These are phyloP conservation scores for Hybos culiciformis DNA, from an alignment of 2,888 invertebrate species.

Conservation along the genomic window DNA sequence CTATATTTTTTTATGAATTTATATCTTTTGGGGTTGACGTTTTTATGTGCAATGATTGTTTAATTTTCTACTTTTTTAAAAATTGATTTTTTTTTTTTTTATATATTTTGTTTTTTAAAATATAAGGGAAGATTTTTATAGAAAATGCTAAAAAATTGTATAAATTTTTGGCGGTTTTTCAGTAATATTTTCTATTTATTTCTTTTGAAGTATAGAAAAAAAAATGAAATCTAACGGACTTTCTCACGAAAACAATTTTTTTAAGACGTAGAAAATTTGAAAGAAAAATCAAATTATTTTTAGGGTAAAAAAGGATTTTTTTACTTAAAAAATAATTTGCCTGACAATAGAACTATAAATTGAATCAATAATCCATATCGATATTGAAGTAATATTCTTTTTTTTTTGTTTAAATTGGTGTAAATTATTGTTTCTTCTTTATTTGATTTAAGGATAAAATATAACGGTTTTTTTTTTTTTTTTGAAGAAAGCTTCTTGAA, in stretches of 20 bases:
- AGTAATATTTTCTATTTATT: background rate
- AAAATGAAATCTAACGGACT: background rate
- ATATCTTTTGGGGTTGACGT: background rate
- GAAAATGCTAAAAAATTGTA: background rate
- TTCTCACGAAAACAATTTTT: background rate
- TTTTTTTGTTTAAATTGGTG: background rate
- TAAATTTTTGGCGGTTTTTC: background rate
- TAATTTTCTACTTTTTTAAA: too few relatives aligned
- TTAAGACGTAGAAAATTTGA: background rate
- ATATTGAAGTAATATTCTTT: background rate
- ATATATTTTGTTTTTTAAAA: too few relatives aligned
- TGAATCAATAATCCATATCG: too few relatives aligned
- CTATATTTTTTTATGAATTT: too few relatives aligned
- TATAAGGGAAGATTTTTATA: too few relatives aligned
- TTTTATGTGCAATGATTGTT: background rate
- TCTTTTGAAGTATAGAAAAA: background rate
- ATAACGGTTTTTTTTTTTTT: background rate
- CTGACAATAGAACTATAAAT: too few relatives aligned
- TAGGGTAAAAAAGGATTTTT: too few relatives aligned
- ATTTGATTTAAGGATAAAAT: background rate
- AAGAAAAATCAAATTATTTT: too few relatives aligned
- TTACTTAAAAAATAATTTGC: too few relatives aligned
- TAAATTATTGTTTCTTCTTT: too few relatives aligned
- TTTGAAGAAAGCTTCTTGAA: background rate
- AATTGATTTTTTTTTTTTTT: too few relatives aligned